Evolutionary conservation across 2,797 vertebrate species (phyloP), one percentile per base, ranked within the genome.

Genomic region (Choloepus didactylus): DNA sequence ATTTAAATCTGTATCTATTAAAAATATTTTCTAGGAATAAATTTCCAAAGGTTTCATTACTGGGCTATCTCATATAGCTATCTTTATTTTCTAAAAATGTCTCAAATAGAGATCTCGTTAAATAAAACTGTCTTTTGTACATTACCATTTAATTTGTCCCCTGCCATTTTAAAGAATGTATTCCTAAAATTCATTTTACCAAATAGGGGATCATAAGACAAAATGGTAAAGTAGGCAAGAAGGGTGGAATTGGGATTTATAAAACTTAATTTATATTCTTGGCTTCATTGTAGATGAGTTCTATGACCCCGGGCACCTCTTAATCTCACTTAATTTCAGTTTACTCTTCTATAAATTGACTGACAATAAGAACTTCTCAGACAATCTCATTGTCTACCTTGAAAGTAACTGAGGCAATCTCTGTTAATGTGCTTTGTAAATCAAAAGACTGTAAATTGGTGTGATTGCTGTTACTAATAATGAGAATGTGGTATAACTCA

Each of bases 301-400:
- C 83, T 90, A 7, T 69, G 59, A 92, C n/a, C 25, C 73, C 69
- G 73, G n/a, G 3, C 18, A 46, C 6, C 86, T 83, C 4, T 72
- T 49, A 91, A 54, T 73, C 23, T 92, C 35, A 67, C 44, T 83
- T 93, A 73, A 92, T 76, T 31, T 96, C 70, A 75, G 12, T 72
- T 85, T 75, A 29, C 19, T 88, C 49, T 46, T 84, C 8, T 62
- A 29, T 44, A 41, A 90, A 93, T 80, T 60, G 31, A 38, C 5
- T 49, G 72, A 54, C 66, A 49, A 15, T 31, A 69, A 70, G 12
- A 49, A 35, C 31, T 60, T 1, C 16, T 77, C 49, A 60, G 11
- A 60, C 6, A 75, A 18, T 91, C 51, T 89, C 35, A 75, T 49
- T 19, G 9, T 82, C 25, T 83, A 8, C 15, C 10, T 95, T 92